phyloP scores from a whole-genome alignment of 92 coral and sea anemone species.

The Parazoanthus atlanticus region DNA sequence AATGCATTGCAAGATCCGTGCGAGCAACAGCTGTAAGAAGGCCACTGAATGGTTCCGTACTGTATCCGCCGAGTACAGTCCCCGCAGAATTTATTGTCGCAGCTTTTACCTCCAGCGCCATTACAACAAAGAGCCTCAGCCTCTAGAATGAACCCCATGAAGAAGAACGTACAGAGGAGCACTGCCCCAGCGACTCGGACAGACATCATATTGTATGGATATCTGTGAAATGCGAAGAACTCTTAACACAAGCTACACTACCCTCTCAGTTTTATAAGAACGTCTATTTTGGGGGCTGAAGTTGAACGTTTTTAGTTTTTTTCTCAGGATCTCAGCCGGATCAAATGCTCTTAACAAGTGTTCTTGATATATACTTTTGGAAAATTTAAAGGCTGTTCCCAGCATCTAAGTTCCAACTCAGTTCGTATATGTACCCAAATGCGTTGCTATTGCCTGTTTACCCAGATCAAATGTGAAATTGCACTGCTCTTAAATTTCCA shows the following conservation, averaged over 20 bases:
- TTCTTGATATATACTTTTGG: too few species aligned
- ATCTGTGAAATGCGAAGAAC: neutral
- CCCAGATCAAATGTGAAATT: too few species aligned
- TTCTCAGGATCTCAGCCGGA: too few species aligned
- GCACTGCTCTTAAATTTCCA: too few species aligned
- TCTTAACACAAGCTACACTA: neutral
- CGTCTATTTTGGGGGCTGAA: too few species aligned
- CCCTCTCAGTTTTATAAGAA: neutral
- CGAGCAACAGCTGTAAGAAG: slow-evolving; percentile 10
- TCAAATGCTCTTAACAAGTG: too few species aligned
- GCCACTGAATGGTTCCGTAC: neutral
- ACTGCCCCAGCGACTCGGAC: neutral
- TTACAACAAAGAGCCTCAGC: slow-evolving; percentile 1
- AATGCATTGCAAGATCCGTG: slow-evolving; percentile 14
- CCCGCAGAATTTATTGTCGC: slow-evolving; percentile 3
- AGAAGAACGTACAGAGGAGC: neutral
- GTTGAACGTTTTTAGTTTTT: too few species aligned
- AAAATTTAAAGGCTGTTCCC: too few species aligned
- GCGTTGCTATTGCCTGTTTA: too few species aligned
- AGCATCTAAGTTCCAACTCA: too few species aligned
- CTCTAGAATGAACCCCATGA: neutral
- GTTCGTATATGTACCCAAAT: too few species aligned
- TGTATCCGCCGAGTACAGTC: neutral
- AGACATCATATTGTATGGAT: neutral
- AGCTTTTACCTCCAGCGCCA: neutral